Percentiles rank a stretch among this genome's conserved stretches.
phyloP scores from a whole-genome alignment of 2,888 invertebrate species.

The Rhamphomyia laevipes region DNA sequence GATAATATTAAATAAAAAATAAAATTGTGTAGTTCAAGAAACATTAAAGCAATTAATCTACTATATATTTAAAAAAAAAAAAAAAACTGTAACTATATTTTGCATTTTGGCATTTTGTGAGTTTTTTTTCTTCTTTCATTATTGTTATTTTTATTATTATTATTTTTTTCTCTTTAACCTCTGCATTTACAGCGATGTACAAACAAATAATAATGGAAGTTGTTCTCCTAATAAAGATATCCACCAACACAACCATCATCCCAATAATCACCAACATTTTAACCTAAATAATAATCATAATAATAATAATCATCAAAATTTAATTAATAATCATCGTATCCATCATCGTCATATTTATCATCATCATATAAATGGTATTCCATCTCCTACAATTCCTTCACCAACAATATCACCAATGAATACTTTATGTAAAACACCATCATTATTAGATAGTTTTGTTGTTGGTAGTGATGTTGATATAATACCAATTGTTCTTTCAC shows the following conservation, averaged over 20 bases:
- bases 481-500: not conserved
- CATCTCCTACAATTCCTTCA: constrained; percentile 4
- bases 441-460: constrained; percentile 1
- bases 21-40: not conserved
- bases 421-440: not conserved
- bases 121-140: constrained; percentile 25
- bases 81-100: constrained; percentile 1
- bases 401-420: not conserved
- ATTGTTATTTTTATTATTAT: not conserved
- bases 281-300: not conserved
- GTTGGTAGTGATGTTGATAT: constrained; percentile 2
- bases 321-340: not conserved
- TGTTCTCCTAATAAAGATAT: constrained; percentile 19
- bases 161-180: constrained; percentile 11
- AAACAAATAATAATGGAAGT: constrained; percentile 35
- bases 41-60: constrained; percentile 1
- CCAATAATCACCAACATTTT: constrained; percentile 4
- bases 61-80: constrained; percentile 18
- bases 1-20: too few species aligned
- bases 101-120: constrained; percentile 36
- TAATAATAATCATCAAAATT: not conserved
- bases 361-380: not conserved
- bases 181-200: constrained; percentile 33
- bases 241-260: constrained; percentile 6
- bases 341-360: not conserved